Percentiles rank a stretch among this genome's conserved stretches.
Conservation (phyloP, 2,113 vertebrate species). For the Psittacara wagleri region DNA sequence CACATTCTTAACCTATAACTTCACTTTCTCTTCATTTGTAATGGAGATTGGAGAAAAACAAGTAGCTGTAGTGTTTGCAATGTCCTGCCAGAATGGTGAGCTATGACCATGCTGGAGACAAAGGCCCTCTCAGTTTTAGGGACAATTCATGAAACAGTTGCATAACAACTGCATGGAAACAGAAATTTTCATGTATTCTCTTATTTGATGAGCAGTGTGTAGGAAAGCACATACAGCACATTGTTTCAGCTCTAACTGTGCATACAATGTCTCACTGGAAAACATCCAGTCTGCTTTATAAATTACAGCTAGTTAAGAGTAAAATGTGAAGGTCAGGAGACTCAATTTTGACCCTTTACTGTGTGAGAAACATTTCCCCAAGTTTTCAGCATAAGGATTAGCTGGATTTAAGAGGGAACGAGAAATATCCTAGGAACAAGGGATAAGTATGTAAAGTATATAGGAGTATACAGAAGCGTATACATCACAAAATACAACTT, state of each 20-base stretch:
- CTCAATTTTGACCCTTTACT: not conserved
- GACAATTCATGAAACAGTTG: not conserved
- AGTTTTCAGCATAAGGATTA: not conserved
- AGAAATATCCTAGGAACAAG: not conserved
- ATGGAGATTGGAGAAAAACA: not conserved
- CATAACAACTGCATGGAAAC: not conserved
- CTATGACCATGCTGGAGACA: not conserved
- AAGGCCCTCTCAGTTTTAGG: not conserved
- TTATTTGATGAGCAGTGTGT: not conserved
- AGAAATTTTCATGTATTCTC: not conserved
- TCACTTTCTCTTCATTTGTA: not conserved
- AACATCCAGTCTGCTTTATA: not conserved
- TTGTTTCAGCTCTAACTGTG: not conserved
- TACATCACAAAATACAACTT: not conserved
- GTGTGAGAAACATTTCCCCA: not conserved
- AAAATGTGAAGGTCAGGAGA: not conserved
- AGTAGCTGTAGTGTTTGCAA: not conserved
- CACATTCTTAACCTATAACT: slow-evolving; percentile 27
- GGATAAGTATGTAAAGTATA: not conserved
- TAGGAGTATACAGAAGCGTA: not conserved
- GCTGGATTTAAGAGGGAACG: rapidly evolving
- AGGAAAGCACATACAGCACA: not conserved
- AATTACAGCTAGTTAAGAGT: not conserved
- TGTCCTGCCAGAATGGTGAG: not conserved
- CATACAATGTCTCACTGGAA: not conserved